Evolutionary conservation across 1,140 invertebrate genomes (phyloP).

Genomic region (Bursaphelenchus mucronatus): DNA sequence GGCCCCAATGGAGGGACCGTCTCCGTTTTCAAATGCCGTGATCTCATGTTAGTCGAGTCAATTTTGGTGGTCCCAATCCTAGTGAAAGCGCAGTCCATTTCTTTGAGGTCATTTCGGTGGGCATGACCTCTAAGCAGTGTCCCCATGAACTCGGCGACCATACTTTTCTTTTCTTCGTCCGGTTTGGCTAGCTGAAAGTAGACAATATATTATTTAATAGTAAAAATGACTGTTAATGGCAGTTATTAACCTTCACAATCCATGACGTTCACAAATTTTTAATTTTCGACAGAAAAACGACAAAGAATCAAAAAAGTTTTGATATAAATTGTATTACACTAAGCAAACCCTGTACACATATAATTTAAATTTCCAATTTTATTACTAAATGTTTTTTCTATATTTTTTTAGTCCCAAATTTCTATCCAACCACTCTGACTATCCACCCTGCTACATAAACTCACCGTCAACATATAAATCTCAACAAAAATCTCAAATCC

Average conservation of each 20-base stretch:
- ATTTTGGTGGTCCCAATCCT: conserved; percentile 9
- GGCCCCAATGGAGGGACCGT: conserved; percentile 1
- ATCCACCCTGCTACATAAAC: too few relatives aligned
- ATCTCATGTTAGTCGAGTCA: conserved; percentile 9
- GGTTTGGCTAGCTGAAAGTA: conserved; percentile 3
- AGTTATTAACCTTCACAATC: too few relatives aligned
- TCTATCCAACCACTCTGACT: too few relatives aligned
- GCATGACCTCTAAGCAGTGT: background rate
- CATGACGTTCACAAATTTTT: too few relatives aligned
- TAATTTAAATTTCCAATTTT: too few relatives aligned
- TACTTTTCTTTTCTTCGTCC: conserved; percentile 1
- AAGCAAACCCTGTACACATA: too few relatives aligned
- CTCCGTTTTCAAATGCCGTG: background rate
- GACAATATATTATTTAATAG: background rate
- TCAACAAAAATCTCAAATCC: conserved; percentile 20
- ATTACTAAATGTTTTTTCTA: too few relatives aligned
- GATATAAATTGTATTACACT: too few relatives aligned
- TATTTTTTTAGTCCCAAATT: too few relatives aligned
- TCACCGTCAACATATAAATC: conserved; percentile 17
- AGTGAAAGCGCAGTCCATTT: background rate
- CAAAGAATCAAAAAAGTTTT: too few relatives aligned
- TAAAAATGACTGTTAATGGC: background rate
- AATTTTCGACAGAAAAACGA: too few relatives aligned
- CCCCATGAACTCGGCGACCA: conserved; percentile 3
- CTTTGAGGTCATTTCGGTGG: conserved; percentile 1